phyloP scores from a whole-genome alignment of 1,140 invertebrate species.

The Drosophila lacertosa region DNA sequence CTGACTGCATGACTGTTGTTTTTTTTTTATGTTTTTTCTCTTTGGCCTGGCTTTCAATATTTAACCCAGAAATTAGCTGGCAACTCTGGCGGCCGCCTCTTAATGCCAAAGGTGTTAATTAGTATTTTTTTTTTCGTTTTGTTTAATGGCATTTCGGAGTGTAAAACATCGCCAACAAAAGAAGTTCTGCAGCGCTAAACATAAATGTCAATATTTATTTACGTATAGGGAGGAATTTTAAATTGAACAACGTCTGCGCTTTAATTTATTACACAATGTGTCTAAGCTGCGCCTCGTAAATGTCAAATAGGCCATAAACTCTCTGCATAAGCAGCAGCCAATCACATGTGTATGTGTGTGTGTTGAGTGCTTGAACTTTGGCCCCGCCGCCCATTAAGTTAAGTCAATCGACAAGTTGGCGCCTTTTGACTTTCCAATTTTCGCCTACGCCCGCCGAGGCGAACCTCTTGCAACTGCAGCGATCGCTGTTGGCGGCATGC shows the following conservation, averaged over 20 bases:
- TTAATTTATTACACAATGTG: conserved; percentile 52
- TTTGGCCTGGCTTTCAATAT: conserved; percentile 47
- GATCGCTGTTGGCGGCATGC: conserved; percentile 26
- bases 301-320: conserved; percentile 62
- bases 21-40: conserved; percentile 22
- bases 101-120: conserved; percentile 75
- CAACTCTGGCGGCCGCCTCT: conserved; percentile 41
- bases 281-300: conserved; percentile 65
- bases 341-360: conserved; percentile 30
- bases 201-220: conserved; percentile 77
- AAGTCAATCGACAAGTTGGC: conserved; percentile 37
- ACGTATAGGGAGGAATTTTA: conserved; percentile 55
- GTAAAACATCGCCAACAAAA: conserved; percentile 38
- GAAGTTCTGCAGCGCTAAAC: conserved; percentile 42
- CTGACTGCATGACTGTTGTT: conserved; percentile 58
- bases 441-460: conserved; percentile 57
- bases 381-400: conserved; percentile 6
- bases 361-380: conserved; percentile 38
- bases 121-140: conserved; percentile 67
- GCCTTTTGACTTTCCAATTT: conserved; percentile 76
- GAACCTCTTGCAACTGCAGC: conserved; percentile 20
- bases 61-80: conserved; percentile 78
- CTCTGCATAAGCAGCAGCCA: conserved; percentile 28
- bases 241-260: conserved; percentile 53
- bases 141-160: conserved; percentile 11